A percentile compares a stretch with the other conserved stretches of the same genome.
Evolutionary conservation across 2,797 vertebrate genomes (phyloP).

Genomic region (Acropternis orthonyx): DNA sequence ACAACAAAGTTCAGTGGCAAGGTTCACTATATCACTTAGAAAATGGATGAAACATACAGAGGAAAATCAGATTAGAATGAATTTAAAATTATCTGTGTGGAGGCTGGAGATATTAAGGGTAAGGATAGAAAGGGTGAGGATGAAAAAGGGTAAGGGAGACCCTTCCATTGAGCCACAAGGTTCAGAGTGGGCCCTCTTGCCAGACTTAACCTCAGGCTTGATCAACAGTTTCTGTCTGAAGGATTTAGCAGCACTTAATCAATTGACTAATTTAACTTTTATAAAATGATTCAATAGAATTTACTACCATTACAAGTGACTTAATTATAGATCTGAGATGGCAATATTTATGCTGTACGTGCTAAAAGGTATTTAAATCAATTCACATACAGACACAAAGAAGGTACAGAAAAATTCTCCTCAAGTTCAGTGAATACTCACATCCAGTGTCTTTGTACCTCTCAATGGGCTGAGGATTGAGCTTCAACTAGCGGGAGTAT

Average conservation of each 20-base stretch:
- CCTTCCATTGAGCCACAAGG: background rate
- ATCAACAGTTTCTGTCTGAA: background rate
- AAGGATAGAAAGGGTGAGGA: background rate
- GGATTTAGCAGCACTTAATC: background rate
- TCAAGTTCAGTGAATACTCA: background rate
- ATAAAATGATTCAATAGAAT: background rate
- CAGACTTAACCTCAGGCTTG: background rate
- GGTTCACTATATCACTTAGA: background rate
- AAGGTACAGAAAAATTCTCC: background rate
- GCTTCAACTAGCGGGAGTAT: background rate
- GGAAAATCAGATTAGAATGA: background rate
- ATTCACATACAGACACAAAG: background rate
- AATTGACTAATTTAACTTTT: background rate
- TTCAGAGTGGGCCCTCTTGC: background rate
- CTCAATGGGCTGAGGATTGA: background rate
- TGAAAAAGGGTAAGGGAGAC: background rate
- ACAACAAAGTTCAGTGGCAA: background rate
- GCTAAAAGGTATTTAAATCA: background rate
- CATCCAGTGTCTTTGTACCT: accelerated
- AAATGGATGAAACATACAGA: background rate
- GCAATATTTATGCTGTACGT: background rate
- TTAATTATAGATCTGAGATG: background rate
- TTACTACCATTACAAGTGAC: background rate
- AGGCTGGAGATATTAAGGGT: background rate
- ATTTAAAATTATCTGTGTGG: background rate